These are phyloP conservation scores for Drosophila sturtevanti DNA, from an alignment of 1,140 invertebrate genomes.

Conservation along the genomic window DNA sequence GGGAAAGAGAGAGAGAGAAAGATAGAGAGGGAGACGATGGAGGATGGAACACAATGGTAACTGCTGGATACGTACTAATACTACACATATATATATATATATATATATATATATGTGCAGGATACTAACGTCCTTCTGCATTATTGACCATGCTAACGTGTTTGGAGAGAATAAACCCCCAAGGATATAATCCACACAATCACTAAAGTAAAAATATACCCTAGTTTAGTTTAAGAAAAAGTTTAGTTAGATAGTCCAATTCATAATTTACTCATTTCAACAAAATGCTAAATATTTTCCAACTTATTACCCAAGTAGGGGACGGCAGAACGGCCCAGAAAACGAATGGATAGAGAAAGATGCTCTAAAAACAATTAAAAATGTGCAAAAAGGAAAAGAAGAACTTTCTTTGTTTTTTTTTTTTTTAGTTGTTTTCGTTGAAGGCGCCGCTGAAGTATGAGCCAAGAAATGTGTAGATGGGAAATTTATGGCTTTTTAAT, in stretches of 20 bases:
- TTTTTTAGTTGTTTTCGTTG: no score
- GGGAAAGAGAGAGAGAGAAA: background rate
- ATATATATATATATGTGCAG: background rate
- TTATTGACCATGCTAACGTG: constrained; percentile 73
- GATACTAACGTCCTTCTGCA: constrained; percentile 59
- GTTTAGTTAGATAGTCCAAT: background rate
- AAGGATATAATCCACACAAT: constrained; percentile 54
- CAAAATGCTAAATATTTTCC: constrained; percentile 68
- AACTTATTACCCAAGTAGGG: constrained; percentile 54
- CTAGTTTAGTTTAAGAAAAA: background rate
- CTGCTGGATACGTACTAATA: constrained; percentile 26
- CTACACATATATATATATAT: background rate
- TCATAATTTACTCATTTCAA: constrained; percentile 75
- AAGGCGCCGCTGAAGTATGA: constrained; percentile 50
- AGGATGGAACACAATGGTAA: constrained; percentile 21
- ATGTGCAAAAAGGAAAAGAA: constrained; percentile 5
- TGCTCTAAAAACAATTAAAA: constrained; percentile 72
- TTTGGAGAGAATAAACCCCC: constrained; percentile 43
- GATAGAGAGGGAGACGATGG: background rate
- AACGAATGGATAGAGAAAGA: no score
- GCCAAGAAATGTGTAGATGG: constrained; percentile 55
- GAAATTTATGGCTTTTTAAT: constrained; percentile 69
- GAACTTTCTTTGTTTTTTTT: background rate
- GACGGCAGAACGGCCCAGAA: no score
- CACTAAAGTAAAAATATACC: background rate